These are phyloP conservation scores for Megalops atlanticus DNA, from an alignment of 2,113 vertebrate species.

Conservation along the genomic window DNA sequence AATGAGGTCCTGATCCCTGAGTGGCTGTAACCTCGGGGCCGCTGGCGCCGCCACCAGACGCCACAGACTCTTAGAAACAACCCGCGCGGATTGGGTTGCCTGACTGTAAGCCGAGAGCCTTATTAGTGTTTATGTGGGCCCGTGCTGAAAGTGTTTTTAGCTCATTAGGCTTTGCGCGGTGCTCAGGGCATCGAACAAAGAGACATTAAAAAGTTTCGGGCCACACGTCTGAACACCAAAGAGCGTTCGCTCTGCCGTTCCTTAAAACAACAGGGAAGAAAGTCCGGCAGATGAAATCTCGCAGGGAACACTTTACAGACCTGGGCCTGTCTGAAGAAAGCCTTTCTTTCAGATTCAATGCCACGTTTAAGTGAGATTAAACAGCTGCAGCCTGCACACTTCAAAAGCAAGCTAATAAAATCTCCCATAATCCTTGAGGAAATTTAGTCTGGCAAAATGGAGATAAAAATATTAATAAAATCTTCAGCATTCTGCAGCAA, in stretches of 20 bases:
- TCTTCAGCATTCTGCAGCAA: background rate
- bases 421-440: constrained; percentile 37
- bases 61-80: constrained; percentile 20
- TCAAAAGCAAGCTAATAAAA: constrained; percentile 52
- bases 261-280: constrained; percentile 9
- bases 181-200: background rate
- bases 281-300: background rate
- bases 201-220: background rate
- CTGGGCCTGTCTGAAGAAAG: constrained; percentile 37
- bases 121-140: constrained; percentile 15
- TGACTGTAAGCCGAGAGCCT: constrained; percentile 13
- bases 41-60: constrained; percentile 12
- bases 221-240: background rate
- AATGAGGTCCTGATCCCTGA: constrained; percentile 4
- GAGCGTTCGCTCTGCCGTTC: background rate
- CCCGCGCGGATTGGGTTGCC: constrained; percentile 4
- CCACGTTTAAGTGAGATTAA: constrained; percentile 59
- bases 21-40: background rate
- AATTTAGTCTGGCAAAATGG: constrained; percentile 34
- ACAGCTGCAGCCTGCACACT: constrained; percentile 61
- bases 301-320: background rate
- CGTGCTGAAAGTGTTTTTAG: constrained; percentile 8
- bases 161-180: constrained; percentile 3
- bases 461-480: constrained; percentile 4
- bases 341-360: constrained; percentile 49